These are phyloP conservation scores for Rutilus rutilus DNA, from an alignment of 2,113 vertebrate species.

Conservation along the genomic window DNA sequence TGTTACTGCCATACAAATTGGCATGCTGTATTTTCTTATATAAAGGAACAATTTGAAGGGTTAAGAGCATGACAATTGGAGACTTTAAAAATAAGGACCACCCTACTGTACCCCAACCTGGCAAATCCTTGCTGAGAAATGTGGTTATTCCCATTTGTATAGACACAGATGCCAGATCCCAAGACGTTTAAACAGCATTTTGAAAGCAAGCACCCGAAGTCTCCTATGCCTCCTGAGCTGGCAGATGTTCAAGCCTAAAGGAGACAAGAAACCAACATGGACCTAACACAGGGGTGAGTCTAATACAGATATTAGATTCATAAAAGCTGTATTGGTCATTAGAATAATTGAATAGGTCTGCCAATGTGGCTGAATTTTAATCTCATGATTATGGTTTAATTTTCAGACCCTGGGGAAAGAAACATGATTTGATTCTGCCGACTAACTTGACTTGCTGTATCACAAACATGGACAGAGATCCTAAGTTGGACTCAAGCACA, in stretches of 20 bases:
- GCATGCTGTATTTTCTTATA: no score
- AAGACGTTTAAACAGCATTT: slow-evolving; percentile 88
- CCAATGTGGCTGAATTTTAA: not conserved
- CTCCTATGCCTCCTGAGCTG: slow-evolving; percentile 81
- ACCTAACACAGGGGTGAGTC: slow-evolving; percentile 48
- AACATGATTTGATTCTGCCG: slow-evolving; percentile 39
- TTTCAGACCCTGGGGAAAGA: slow-evolving; percentile 47
- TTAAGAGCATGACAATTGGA: no score
- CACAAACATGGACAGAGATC: slow-evolving; percentile 44
- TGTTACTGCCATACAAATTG: no score
- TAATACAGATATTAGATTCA: not conserved
- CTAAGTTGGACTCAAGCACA: slow-evolving; percentile 63
- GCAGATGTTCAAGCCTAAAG: slow-evolving; percentile 79
- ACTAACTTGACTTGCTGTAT: slow-evolving; percentile 51
- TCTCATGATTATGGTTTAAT: not conserved
- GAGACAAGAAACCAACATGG: slow-evolving; percentile 18
- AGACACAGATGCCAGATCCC: slow-evolving; percentile 88
- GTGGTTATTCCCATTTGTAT: not conserved
- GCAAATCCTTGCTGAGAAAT: not conserved
- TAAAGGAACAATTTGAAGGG: no score
- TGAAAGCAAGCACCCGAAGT: slow-evolving; percentile 86
- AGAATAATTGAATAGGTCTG: not conserved
- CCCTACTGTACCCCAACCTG: not conserved
- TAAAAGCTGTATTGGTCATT: no score
- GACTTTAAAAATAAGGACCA: no score